Evolutionary conservation across 37 sponge, comb jelly and placozoan species (phyloP).

Genomic region (Agelas oroides): DNA sequence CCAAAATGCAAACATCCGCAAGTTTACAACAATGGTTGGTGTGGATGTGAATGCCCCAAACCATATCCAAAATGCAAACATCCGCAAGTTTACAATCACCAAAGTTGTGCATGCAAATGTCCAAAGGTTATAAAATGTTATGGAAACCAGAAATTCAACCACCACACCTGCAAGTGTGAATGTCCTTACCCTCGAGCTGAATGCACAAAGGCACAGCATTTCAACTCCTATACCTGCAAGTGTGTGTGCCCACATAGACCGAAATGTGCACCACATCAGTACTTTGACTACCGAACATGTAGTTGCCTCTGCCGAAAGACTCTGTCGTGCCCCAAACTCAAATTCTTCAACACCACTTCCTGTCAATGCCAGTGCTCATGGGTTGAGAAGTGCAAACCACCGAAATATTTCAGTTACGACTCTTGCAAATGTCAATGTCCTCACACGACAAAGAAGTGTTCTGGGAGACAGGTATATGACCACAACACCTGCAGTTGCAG

Average conservation of each 20-base stretch:
- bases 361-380: too few species aligned
- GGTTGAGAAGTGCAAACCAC: not conserved
- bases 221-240: not conserved
- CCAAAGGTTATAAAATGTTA: not conserved
- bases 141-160: not conserved
- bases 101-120: not conserved
- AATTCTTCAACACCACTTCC: too few species aligned
- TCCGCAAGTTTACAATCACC: not conserved
- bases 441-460: not conserved
- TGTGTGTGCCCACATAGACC: slow-evolving; percentile 33
- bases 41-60: slow-evolving; percentile 20
- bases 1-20: not conserved
- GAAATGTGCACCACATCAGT: not conserved
- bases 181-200: not conserved
- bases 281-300: slow-evolving; percentile 10
- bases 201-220: slow-evolving; percentile 12
- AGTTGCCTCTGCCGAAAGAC: slow-evolving; percentile 11
- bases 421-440: slow-evolving; percentile 32
- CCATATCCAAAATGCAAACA: not conserved
- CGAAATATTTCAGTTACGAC: not conserved
- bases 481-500: not conserved
- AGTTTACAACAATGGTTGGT: not conserved
- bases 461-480: slow-evolving; percentile 4
- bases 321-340: not conserved
- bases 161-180: slow-evolving; percentile 26